These are phyloP conservation scores for Drosophila obscura DNA, from an alignment of 1,140 invertebrate species.

Conservation along the genomic window DNA sequence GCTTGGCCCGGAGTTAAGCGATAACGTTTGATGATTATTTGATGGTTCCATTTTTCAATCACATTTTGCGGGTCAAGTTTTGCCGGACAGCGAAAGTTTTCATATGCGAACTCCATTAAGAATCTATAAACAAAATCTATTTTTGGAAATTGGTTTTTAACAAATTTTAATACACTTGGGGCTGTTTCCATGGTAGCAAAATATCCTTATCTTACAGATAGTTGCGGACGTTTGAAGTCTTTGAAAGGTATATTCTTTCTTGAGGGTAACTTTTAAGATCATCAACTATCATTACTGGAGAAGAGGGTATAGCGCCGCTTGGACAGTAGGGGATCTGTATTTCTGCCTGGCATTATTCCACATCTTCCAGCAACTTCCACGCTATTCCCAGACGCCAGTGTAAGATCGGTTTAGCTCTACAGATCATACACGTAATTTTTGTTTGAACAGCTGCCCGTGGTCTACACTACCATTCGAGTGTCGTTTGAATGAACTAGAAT, in stretches of 20 bases:
- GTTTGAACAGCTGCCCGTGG: constrained; percentile 31
- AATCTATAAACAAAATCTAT: not conserved
- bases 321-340: too few relatives aligned
- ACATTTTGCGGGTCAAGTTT: constrained; percentile 22
- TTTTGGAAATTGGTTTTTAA: constrained; percentile 6
- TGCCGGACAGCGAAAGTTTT: constrained; percentile 1
- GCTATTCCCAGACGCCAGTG: constrained; percentile 20
- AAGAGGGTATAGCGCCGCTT: too few relatives aligned
- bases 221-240: not conserved
- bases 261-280: too few relatives aligned
- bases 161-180: not conserved
- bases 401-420: not conserved
- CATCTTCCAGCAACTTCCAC: not conserved
- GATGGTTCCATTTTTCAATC: constrained; percentile 8
- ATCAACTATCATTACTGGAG: too few relatives aligned
- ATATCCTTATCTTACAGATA: not conserved
- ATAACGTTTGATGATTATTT: constrained; percentile 4
- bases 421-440: constrained; percentile 19
- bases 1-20: not conserved
- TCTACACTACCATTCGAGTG: constrained; percentile 3
- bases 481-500: not conserved
- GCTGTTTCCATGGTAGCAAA: not conserved
- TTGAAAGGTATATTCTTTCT: too few relatives aligned
- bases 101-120: constrained; percentile 1
- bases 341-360: too few relatives aligned